These are phyloP conservation scores for Endomychus coccineus DNA, from an alignment of 2,888 invertebrate species.

Conservation along the genomic window DNA sequence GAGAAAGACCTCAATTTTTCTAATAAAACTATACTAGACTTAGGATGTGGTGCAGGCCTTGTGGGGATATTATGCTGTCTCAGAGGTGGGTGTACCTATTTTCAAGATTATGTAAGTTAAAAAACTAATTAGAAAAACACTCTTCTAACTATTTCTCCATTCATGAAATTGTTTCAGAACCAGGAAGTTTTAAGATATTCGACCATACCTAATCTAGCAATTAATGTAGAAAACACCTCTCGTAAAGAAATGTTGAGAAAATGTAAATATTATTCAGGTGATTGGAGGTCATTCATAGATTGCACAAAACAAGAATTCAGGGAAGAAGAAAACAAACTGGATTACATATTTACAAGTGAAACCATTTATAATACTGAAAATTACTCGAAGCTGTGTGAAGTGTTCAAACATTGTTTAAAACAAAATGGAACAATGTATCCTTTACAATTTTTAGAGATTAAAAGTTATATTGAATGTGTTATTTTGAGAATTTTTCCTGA, in stretches of 20 bases:
- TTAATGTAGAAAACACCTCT: constrained; percentile 50
- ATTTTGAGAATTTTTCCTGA: constrained; percentile 12
- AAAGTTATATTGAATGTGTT: constrained; percentile 5
- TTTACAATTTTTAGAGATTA: constrained; percentile 27
- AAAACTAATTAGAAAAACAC: no score
- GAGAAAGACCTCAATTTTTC: constrained; percentile 41
- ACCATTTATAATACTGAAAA: constrained; percentile 83
- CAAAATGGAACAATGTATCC: constrained; percentile 58
- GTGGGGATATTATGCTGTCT: constrained; percentile 72
- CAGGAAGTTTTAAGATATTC: constrained; percentile 68
- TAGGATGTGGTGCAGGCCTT: constrained; percentile 89
- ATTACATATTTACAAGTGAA: constrained; percentile 84
- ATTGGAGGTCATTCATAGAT: constrained; percentile 52
- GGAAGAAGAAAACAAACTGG: constrained; percentile 52
- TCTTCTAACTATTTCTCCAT: neutral
- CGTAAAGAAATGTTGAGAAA: constrained; percentile 35
- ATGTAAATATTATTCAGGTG: constrained; percentile 59
- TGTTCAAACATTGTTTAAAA: constrained; percentile 58
- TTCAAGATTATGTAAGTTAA: constrained; percentile 92
- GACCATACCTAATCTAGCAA: constrained; percentile 74
- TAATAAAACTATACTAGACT: constrained; percentile 64
- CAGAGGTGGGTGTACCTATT: constrained; percentile 64
- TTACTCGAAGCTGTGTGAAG: constrained; percentile 64
- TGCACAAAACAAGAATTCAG: constrained; percentile 53
- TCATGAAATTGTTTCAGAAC: constrained; percentile 60